Percentiles rank a stretch among this genome's conserved stretches.
These are phyloP conservation scores for Pheosia tremula DNA, from an alignment of 2,888 invertebrate genomes.

Conservation along the genomic window DNA sequence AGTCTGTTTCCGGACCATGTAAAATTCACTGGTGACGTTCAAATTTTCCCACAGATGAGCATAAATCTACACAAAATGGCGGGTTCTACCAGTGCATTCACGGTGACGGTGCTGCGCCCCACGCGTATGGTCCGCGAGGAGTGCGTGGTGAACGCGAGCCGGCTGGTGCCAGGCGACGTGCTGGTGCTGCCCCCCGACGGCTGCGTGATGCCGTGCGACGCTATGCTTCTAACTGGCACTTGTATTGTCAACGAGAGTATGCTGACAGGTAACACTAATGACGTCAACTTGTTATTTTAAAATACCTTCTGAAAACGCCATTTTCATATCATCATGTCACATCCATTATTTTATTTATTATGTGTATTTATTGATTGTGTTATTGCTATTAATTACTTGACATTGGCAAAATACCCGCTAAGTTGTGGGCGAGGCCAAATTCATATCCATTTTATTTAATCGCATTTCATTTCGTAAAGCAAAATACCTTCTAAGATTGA, in stretches of 20 bases:
- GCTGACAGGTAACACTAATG: slow-evolving; percentile 89
- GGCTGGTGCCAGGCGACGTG: slow-evolving; percentile 95
- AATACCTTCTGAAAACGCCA: too few relatives aligned
- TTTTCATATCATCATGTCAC: too few relatives aligned
- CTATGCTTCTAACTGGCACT: slow-evolving; percentile 92
- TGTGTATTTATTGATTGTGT: too few relatives aligned
- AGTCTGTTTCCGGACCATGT: too few relatives aligned
- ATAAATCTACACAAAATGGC: slow-evolving; percentile 88
- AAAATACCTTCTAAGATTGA: too few relatives aligned
- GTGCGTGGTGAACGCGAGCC: slow-evolving; percentile 79
- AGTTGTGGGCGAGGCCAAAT: too few relatives aligned
- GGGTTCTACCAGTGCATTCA: slow-evolving; percentile 81
- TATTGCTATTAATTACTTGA: too few relatives aligned
- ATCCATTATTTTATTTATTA: too few relatives aligned
- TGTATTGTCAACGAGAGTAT: slow-evolving; percentile 98
- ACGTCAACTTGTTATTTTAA: too few relatives aligned
- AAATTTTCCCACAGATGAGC: slow-evolving; percentile 83
- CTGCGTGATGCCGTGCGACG: slow-evolving; percentile 92
- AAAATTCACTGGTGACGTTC: not conserved
- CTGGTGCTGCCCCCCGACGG: slow-evolving; percentile 92
- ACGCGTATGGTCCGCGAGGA: slow-evolving; percentile 68
- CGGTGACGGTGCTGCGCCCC: slow-evolving; percentile 85
- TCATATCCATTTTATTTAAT: too few relatives aligned
- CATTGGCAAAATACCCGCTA: too few relatives aligned
- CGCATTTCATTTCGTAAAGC: too few relatives aligned